phyloP scores from a whole-genome alignment of 23 tunicate species.

The Botrylloides violaceus region DNA sequence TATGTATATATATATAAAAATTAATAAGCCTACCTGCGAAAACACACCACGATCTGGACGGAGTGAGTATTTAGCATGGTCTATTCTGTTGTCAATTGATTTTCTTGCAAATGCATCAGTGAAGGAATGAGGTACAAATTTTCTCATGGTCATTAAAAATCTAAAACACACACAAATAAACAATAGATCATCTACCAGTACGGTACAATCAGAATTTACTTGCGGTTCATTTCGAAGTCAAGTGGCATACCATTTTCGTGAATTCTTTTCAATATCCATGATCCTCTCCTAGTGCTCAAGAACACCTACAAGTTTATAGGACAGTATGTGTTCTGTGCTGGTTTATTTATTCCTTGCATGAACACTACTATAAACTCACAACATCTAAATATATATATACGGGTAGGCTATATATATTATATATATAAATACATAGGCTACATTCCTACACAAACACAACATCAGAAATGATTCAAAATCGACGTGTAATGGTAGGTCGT shows the following conservation, averaged over 20 bases:
- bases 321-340: too few relatives aligned
- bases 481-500: too few relatives aligned
- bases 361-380: neutral
- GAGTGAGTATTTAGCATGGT: constrained; percentile 44
- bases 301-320: constrained; percentile 6
- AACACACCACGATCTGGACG: constrained; percentile 26
- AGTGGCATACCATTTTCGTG: constrained; percentile 29
- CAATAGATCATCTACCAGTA: neutral
- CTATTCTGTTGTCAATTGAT: constrained; percentile 18
- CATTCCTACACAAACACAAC: too few relatives aligned
- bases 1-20: too few relatives aligned
- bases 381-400: neutral
- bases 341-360: too few relatives aligned
- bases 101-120: constrained; percentile 7
- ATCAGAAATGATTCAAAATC: too few relatives aligned
- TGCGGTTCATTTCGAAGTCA: constrained; percentile 8
- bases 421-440: too few relatives aligned
- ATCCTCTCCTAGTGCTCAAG: constrained; percentile 52
- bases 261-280: constrained; percentile 39
- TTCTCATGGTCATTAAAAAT: neutral
- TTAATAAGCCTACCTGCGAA: constrained; percentile 28
- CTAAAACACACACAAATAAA: neutral
- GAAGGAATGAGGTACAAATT: neutral
- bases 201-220: constrained; percentile 15
- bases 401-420: too few relatives aligned